phyloP scores from a whole-genome alignment of 2,113 vertebrate species.

The Entelurus aequoreus region DNA sequence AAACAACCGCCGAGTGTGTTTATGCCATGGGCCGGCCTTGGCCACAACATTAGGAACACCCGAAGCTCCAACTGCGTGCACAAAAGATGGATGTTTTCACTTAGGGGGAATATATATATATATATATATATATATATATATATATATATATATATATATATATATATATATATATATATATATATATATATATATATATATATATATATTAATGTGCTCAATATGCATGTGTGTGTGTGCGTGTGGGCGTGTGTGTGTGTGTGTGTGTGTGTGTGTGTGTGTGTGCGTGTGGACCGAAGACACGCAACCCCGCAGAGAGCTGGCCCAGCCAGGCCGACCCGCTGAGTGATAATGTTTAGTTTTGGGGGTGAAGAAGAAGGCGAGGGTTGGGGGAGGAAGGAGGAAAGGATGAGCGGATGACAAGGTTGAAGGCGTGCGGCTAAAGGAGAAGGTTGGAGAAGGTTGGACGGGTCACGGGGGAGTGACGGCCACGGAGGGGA shows the following conservation, averaged over 20 bases:
- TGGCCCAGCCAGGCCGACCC: slow-evolving; percentile 50
- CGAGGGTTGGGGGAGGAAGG: slow-evolving; percentile 33
- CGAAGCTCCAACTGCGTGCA: background rate
- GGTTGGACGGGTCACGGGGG: slow-evolving; percentile 38
- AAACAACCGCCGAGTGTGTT: no score
- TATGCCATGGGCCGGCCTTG: no score
- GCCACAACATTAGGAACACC: no score
- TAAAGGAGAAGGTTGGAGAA: slow-evolving; percentile 1
- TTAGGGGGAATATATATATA: background rate
- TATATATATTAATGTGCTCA: background rate
- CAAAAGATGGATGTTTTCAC: no score
- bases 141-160: no score
- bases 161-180: no score
- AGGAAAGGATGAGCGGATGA: slow-evolving; percentile 43
- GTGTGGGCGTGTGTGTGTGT: slow-evolving; percentile 8
- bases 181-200: no score
- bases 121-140: no score
- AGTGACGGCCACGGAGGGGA: slow-evolving; percentile 27
- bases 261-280: background rate
- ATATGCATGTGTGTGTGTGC: slow-evolving; percentile 14
- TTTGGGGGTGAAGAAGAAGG: slow-evolving; percentile 60
- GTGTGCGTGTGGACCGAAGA: slow-evolving; percentile 42
- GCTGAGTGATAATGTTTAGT: slow-evolving; percentile 70
- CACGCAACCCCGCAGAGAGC: slow-evolving; percentile 54
- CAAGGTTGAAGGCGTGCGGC: slow-evolving; percentile 34